Base-by-base conservation (phyloP, 2,888 invertebrate species). In the Pedicia rivosa region DNA sequence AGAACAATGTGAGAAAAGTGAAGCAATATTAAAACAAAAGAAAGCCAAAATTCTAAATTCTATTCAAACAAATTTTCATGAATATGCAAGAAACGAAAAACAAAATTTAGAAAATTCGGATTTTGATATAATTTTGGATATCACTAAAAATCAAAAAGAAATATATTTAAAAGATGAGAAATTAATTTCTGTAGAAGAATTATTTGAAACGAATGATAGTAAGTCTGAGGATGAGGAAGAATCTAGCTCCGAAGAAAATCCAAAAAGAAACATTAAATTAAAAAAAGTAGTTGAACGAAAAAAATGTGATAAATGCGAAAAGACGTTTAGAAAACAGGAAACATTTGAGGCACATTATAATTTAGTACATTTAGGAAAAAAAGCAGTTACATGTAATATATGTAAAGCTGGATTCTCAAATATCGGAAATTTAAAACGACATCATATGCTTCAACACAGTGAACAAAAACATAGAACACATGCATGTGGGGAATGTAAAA, bases 1-100 rank as follows among this genome's bases (percentile, higher is more conserved):
- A 46, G 60, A 59, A 42, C 56, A 54, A 40, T 62, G 63, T 44
- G 59, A 63, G 45, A 58, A 58, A 24, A 24, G 24, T 8, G n/a
- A 8, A 3, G 8, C 8, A 24, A 3, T 5, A 3, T 24, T 24
- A 10, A 8, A 8, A 10, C 3, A 24, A 10, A n/a, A n/a, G n/a
- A n/a, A n/a, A n/a, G n/a, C n/a, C n/a, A n/a, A n/a, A n/a, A 24
- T 24, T 24, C 24, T 24, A 10, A 24, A 24, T 24, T 3, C 8
- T 24, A 7, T 4, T 5, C 5, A 24, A n/a, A 7, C n/a, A 5
- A n/a, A 24, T 10, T 3, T 10, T 4, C 8, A 10, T 10, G 24
- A 24, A 10, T 8, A 4, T 24, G 8, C 8, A 10, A 5, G 3
- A 24, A n/a, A 24, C n/a, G 8, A 4, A 10, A 3, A 4, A 3